Base-by-base conservation (phyloP, 2,888 invertebrate genomes). In the Branchipolynoe longqiensis region DNA sequence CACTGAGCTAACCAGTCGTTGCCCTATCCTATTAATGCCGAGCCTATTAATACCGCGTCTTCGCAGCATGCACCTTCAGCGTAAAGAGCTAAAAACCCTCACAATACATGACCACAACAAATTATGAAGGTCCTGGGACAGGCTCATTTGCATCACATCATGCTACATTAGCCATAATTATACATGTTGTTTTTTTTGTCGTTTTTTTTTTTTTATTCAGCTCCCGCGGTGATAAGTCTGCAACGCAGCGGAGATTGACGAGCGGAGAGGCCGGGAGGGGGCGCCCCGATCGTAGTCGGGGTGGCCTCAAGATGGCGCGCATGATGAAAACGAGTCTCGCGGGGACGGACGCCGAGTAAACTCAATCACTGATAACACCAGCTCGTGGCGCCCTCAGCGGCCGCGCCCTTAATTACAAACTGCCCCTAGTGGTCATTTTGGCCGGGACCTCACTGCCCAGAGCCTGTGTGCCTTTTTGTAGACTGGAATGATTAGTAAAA, bases 361-460 rank as follows among this genome's bases (percentile, higher is more conserved):
- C 69, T 69, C 69, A 69, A 69, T 69, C 69, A 69, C 38, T 69
- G 69, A 69, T 69, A 69, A 69, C 69, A 69, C 33, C 69, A 69
- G 33, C 69, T 38, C 33, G 69, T 38, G 69, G 4, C 25, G 69
- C 69, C 69, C 69, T 38, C 69, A 22, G 38, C 25, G 69, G 38
- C 69, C 69, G 18, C 38, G 36, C 12, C 69, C 69, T 69, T 69
- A 69, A 69, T 69, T 69, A 69, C 69, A 69, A 69, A 69, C 4
- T 38, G 69, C 69, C 69, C 69, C 69, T 38, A 2, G 25, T 38
- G 69, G 69, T 38, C 69, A 33, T 38, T 69, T 18, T 33, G 69
- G 38, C 69, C 69, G 69, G n/a, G n/a, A 48, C 36, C 36, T 14
- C 69, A 33, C 69, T 69, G 69, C 38, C 69, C 69, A n/a, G 36